Base-by-base conservation (phyloP, 2,113 vertebrate genomes). In the Pteruthius melanotis region DNA sequence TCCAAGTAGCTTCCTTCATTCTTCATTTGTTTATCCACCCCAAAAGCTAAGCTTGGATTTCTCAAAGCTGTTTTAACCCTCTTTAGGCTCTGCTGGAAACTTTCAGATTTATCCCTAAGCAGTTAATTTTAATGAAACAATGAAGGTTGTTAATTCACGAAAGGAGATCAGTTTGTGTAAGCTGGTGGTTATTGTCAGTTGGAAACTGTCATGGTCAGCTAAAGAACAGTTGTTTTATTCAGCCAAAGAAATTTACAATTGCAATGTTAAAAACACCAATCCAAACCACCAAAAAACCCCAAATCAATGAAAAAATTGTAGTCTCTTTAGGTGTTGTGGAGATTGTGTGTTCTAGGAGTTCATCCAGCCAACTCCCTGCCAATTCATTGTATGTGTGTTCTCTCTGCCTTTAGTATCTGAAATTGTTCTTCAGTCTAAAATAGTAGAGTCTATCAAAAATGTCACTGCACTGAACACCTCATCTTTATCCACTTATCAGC, bases 11-110 rank as follows among this genome's bases (percentile, higher is more conserved):
- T 68, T 65, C 68, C 85, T 91, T 94, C 65, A 31, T 81, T 85
- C 87, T 91, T 93, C 31, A 59, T 76, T 91, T 93, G 44, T 82
- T 91, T 88, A 94, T 90, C 79, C 27, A 59, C 30, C 63, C 53
- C 71, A 74, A 76, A 80, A 70, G 37, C 75, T 92, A 70, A 95
- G 63, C 85, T 54, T 92, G 85, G 86, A 90, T 93, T 94, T 93
- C 50, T 88, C 23, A 92, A 92, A 92, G 88, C 75, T 53, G 30
- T 92, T 94, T 83, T 92, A 96, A 79, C 66, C 50, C 10, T 90
- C 79, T 90, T 90, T 88, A 76, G 33, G 52, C 35, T 69, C 59
- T 52, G 47, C 71, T 95, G 89, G 72, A 84, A 89, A 81, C 52
- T 81, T 91, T 65, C 33, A 87, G 64, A 54, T 35, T 92, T 87